Percentiles rank a stretch among this genome's conserved stretches.
phyloP scores from a whole-genome alignment of 2,888 invertebrate genomes.

The Trichogramma evanescens region DNA sequence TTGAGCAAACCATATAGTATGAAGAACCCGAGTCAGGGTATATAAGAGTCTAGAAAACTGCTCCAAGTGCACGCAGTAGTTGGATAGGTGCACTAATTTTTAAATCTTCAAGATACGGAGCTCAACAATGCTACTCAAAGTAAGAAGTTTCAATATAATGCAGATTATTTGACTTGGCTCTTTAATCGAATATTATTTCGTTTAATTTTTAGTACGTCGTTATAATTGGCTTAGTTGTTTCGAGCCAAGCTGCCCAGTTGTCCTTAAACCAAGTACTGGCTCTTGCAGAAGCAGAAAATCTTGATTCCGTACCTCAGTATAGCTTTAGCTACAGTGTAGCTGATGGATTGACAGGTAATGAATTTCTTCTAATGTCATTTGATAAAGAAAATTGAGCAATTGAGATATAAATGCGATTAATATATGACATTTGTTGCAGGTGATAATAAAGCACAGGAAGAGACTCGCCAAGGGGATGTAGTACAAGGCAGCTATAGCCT shows the following conservation, averaged over 20 bases:
- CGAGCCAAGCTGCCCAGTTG: background rate
- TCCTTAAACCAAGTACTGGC: slow-evolving; percentile 8
- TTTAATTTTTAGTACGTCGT: too few species aligned
- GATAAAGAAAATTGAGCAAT: background rate
- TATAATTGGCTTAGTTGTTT: too few species aligned
- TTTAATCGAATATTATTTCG: too few species aligned
- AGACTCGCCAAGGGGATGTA: slow-evolving; percentile 37
- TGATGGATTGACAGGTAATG: slow-evolving; percentile 38
- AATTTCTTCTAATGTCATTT: background rate
- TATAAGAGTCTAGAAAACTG: too few species aligned
- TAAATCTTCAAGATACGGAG: too few species aligned
- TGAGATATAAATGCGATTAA: background rate
- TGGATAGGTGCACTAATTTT: too few species aligned
- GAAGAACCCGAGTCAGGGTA: too few species aligned
- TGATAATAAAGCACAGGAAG: slow-evolving; percentile 43
- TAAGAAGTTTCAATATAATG: too few species aligned
- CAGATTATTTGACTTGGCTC: too few species aligned
- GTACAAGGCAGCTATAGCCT: slow-evolving; percentile 42
- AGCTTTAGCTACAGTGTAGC: slow-evolving; percentile 42
- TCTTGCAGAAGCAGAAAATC: slow-evolving; percentile 27
- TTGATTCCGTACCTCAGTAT: slow-evolving; percentile 39
- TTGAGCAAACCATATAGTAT: too few species aligned
- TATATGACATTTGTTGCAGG: slow-evolving; percentile 24
- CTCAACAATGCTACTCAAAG: too few species aligned
- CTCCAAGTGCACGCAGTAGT: too few species aligned